Conservation (phyloP, 2,113 vertebrate species). For the Plotosus lineatus region DNA sequence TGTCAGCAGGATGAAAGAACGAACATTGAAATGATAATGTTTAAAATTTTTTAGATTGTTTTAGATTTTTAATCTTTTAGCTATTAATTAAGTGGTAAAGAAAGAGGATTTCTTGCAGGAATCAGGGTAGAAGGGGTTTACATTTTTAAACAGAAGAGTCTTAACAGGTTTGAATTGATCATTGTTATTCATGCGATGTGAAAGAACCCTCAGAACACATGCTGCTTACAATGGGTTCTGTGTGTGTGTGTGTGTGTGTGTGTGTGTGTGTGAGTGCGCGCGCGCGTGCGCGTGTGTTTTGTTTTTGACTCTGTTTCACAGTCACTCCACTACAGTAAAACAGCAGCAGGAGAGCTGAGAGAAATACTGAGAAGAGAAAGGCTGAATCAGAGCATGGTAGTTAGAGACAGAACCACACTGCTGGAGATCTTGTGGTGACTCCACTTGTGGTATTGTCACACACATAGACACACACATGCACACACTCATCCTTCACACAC, state of each 20-base stretch:
- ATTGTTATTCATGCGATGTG: conserved; percentile 24
- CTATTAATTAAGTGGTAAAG: background rate
- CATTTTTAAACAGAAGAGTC: background rate
- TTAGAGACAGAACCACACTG: conserved; percentile 37
- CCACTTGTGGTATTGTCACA: conserved; percentile 25
- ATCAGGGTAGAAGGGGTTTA: background rate
- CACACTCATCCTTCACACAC: no score
- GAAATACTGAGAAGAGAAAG: conserved; percentile 1
- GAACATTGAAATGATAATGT: background rate
- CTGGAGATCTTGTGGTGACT: conserved; percentile 29
- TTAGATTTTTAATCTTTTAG: background rate
- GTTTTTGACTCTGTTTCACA: conserved; percentile 40
- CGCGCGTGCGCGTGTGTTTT: conserved; percentile 39
- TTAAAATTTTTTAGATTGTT: background rate
- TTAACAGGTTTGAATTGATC: conserved; percentile 3
- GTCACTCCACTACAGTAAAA: conserved; percentile 43
- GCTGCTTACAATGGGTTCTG: conserved; percentile 26
- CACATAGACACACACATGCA: conserved; percentile 15
- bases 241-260: conserved; percentile 31
- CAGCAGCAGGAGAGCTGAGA: conserved; percentile 35
- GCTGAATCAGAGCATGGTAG: conserved; percentile 39
- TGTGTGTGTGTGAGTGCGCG: no score
- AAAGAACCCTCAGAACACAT: conserved; percentile 19
- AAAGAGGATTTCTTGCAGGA: background rate
- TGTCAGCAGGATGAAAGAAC: background rate